Evolutionary conservation across 2,797 vertebrate genomes (phyloP).

Genomic region (Nothura maculosa): DNA sequence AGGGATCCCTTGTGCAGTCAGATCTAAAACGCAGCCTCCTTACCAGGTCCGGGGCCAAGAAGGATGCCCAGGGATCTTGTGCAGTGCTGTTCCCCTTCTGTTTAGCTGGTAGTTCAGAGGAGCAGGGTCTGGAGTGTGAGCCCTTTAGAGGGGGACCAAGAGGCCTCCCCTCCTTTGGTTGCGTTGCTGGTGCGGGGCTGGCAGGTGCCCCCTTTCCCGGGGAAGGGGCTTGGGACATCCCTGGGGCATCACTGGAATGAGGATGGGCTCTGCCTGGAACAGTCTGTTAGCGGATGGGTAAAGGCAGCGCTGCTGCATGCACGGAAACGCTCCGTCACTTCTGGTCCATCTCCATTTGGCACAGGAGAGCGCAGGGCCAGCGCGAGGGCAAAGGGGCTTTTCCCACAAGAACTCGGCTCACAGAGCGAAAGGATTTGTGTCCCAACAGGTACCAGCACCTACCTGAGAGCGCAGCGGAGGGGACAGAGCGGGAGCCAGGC

Average conservation of each 20-base stretch:
- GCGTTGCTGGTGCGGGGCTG: constrained; percentile 59
- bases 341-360: constrained; percentile 61
- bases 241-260: background rate
- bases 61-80: constrained; percentile 50
- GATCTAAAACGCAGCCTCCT: constrained; percentile 37
- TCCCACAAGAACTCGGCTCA: constrained; percentile 29
- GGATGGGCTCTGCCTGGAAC: constrained; percentile 41
- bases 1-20: constrained; percentile 50
- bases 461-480: background rate
- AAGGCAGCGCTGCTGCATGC: background rate
- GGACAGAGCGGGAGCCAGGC: background rate
- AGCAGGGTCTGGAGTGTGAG: constrained; percentile 68
- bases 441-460: constrained; percentile 26
- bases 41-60: constrained; percentile 24
- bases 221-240: constrained; percentile 26
- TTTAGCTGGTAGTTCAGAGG: constrained; percentile 65
- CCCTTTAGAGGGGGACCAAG: constrained; percentile 47
- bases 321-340: constrained; percentile 7
- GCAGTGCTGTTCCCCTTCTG: constrained; percentile 44
- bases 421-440: constrained; percentile 51
- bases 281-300: background rate
- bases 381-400: accelerated
- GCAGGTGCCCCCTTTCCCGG: constrained; percentile 36
- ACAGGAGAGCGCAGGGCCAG: constrained; percentile 47
- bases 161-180: constrained; percentile 29